Base-by-base conservation (phyloP, 92 coral and sea anemone species). In the Plumapathes pennacea region DNA sequence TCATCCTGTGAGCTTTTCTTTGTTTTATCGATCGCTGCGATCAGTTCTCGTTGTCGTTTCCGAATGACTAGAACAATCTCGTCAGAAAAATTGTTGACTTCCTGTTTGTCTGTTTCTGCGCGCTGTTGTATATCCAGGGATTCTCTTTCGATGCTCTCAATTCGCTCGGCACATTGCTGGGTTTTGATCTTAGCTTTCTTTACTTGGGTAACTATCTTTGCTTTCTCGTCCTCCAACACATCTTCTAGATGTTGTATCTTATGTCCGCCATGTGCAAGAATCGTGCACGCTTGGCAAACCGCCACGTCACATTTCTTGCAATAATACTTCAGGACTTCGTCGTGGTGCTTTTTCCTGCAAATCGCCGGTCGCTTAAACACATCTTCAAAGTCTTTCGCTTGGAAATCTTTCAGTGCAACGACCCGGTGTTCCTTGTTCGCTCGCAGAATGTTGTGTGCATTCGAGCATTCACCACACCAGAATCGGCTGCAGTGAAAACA, bases 261-360 rank as follows among this genome's bases (percentile, higher is more conserved):
- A 34, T 34, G 8, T 8, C 9, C 40, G 40, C n/a, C 40, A 34
- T 34, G n/a, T 34, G 40, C 8, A 34, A 8, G 40, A 13, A 46
- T 59, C 14, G 33, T 45, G 12, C 59, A 49, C 25, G 21, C 20
- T 36, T 22, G 50, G 39, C 80, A 72, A 25, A 72, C 52, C 20
- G 63, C 48, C 9, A 31, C 54, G 3, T 43, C 20, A 49, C 80
- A 62, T 5, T 17, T 20, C 27, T 34, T 43, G 55, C 80, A 72
- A 26, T 31, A 72, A 24, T 30, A 62, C 57, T 52, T 62, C 17
- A 72, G 41, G 42, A 60, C 54, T 41, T 72, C 64, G 9, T 72
- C 72, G 50, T 72, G 80, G 51, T 62, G 53, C 47, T 33, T 40
- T 27, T 50, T 31, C 31, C 26, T 46, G 54, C 80, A 72, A 34